A percentile compares a stretch with the other conserved stretches of the same genome.
These are phyloP conservation scores for Cyanocitta stelleri DNA, from an alignment of 2,113 vertebrate species.

Conservation along the genomic window DNA sequence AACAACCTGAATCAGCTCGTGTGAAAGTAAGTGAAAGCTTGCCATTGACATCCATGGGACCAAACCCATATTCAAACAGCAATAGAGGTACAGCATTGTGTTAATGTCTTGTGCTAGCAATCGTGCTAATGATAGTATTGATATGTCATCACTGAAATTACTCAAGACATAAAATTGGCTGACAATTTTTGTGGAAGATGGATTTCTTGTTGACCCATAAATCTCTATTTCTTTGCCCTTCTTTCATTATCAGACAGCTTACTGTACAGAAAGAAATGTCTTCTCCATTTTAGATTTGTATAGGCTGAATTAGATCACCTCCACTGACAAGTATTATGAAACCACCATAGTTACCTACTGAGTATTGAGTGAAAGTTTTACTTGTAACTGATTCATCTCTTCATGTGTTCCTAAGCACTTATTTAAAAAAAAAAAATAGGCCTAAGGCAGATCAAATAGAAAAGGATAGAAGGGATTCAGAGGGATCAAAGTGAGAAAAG, in stretches of 20 bases:
- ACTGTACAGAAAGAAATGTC: neutral
- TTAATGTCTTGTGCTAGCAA: neutral
- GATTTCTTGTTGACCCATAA: neutral
- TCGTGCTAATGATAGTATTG: neutral
- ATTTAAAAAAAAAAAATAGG: neutral
- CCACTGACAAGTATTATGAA: neutral
- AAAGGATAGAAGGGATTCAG: slow-evolving; percentile 36
- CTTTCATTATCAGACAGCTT: neutral
- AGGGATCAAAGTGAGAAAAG: slow-evolving; percentile 39
- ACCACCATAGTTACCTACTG: neutral
- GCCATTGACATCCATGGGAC: neutral
- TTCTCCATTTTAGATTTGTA: neutral
- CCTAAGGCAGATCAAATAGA: slow-evolving; percentile 17
- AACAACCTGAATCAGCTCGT: neutral
- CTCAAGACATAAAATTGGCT: neutral
- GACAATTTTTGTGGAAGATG: neutral
- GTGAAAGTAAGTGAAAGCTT: neutral
- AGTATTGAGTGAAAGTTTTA: neutral
- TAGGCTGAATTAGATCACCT: neutral
- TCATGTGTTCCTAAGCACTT: neutral
- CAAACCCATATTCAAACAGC: neutral
- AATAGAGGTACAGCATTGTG: neutral
- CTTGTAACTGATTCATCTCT: slow-evolving; percentile 30
- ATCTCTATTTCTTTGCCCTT: neutral
- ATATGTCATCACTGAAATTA: neutral